Conservation (phyloP, 2,113 vertebrate species). For the Bos javanicus region DNA sequence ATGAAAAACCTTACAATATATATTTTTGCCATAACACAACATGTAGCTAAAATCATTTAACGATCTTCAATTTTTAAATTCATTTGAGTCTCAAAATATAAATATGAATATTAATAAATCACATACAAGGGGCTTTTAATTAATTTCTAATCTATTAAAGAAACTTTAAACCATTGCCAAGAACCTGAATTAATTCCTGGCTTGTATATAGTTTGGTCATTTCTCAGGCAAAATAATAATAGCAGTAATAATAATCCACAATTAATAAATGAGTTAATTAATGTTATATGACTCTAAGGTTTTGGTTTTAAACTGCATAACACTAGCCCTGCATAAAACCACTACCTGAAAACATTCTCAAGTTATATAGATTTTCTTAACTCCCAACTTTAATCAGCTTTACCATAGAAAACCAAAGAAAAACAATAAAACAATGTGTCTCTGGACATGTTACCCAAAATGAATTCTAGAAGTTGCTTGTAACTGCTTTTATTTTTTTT, state of each 20-base stretch:
- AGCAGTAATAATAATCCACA: neutral
- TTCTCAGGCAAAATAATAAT: slow-evolving; percentile 38
- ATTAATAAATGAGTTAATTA: neutral
- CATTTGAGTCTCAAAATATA: neutral
- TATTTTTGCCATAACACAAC: neutral
- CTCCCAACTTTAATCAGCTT: neutral
- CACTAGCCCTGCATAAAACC: neutral
- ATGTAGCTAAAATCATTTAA: slow-evolving; percentile 23
- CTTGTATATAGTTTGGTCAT: neutral
- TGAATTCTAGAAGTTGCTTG: neutral
- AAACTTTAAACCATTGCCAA: slow-evolving; percentile 20
- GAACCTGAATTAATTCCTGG: neutral
- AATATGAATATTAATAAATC: slow-evolving; percentile 33
- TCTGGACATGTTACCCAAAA: neutral
- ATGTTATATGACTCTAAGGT: neutral
- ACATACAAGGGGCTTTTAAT: neutral
- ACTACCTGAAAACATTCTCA: neutral
- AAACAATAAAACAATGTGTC: neutral
- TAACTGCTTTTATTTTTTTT: slow-evolving; percentile 21
- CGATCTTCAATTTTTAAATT: slow-evolving; percentile 17
- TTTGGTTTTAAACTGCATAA: neutral
- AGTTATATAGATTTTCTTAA: slow-evolving; percentile 29
- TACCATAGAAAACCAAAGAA: neutral
- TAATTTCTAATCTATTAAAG: slow-evolving; percentile 18
- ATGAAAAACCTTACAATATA: neutral